Conservation (phyloP, 2,113 vertebrate genomes). For the Psilopogon haemacephalus region DNA sequence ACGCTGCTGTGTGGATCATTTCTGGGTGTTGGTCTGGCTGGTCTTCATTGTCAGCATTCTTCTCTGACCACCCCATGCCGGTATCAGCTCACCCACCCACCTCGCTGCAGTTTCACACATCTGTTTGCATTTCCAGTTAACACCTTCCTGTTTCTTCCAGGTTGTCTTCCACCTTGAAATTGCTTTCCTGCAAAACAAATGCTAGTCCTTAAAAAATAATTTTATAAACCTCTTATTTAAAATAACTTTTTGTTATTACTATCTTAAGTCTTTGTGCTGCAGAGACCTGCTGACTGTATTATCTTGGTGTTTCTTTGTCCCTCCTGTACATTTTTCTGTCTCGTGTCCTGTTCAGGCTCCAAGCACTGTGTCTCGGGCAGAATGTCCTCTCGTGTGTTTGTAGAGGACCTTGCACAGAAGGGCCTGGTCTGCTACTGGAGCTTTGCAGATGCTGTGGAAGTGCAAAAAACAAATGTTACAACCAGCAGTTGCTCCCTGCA, state of each 20-base stretch:
- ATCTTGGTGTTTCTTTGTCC: not conserved
- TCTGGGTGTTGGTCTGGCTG: not conserved
- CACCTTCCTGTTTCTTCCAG: not conserved
- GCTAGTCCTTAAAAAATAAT: not conserved
- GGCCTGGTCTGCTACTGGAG: not conserved
- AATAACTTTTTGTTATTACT: conserved; percentile 1
- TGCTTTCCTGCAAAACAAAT: not conserved
- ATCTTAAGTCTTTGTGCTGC: not conserved
- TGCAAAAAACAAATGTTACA: not conserved
- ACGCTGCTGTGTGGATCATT: not conserved
- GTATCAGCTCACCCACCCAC: not conserved
- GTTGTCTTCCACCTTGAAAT: not conserved
- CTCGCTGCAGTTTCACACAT: not conserved
- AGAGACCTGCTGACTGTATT: not conserved
- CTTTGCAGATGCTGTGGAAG: not conserved
- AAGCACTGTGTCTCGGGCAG: not conserved
- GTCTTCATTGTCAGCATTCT: conserved; percentile 7
- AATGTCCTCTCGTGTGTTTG: not conserved
- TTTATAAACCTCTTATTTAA: not conserved
- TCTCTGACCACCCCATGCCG: not conserved
- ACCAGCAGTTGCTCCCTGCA: fast-evolving
- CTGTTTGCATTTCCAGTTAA: not conserved
- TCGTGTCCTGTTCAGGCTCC: not conserved
- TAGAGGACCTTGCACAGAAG: not conserved
- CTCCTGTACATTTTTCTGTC: not conserved